A percentile compares a stretch with the other conserved stretches of the same genome.
phyloP scores from a whole-genome alignment of 2,888 invertebrate genomes.

The Homarus gammarus region DNA sequence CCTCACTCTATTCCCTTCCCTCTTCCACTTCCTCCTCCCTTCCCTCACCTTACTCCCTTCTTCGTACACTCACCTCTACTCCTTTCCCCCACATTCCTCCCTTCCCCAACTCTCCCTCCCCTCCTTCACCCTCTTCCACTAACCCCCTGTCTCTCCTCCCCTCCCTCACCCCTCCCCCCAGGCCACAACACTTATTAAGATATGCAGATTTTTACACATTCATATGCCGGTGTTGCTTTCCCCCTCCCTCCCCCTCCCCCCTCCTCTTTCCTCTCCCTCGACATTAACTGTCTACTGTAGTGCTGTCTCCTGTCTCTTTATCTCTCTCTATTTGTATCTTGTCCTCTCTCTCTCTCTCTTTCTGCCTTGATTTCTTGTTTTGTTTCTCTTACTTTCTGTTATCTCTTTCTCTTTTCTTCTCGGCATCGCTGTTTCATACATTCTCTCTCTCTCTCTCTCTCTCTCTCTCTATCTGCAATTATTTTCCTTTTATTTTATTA shows the following conservation, averaged over 20 bases:
- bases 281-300: background rate
- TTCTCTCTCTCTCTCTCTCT: constrained; percentile 35
- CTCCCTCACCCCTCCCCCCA: constrained; percentile 6
- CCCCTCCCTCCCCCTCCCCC: background rate
- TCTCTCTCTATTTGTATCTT: background rate
- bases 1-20: background rate
- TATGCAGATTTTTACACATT: constrained; percentile 66
- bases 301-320: background rate
- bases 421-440: background rate
- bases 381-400: no score
- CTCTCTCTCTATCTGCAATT: constrained; percentile 43
- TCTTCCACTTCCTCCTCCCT: background rate
- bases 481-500: no score
- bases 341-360: background rate
- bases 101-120: background rate
- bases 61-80: background rate
- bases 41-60: background rate
- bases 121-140: background rate
- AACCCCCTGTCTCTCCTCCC: no score
- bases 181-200: constrained; percentile 57
- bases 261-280: background rate
- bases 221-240: constrained; percentile 13
- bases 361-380: no score
- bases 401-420: no score
- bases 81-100: background rate